Percentiles rank a stretch among this genome's conserved stretches.
Evolutionary conservation across 1,140 invertebrate species (phyloP).

Genomic region (Halesus radiatus): DNA sequence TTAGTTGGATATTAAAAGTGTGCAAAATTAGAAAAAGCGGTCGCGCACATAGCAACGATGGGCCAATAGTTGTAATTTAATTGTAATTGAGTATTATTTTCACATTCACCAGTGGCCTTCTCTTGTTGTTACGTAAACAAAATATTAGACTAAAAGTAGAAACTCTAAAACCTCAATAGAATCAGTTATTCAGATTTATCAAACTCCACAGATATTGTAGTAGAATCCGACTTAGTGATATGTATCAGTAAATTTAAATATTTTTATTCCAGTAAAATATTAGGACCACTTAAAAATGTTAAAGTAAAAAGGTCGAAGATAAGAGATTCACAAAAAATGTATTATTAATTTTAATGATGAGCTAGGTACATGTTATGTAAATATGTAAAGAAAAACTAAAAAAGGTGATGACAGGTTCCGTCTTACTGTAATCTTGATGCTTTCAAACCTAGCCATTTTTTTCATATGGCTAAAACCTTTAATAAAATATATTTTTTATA

Average conservation of each 20-base stretch:
- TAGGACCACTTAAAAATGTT: neutral
- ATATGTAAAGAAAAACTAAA: slow-evolving; percentile 43
- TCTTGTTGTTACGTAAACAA: slow-evolving; percentile 10
- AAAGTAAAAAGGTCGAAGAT: slow-evolving; percentile 22
- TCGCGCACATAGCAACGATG: slow-evolving; percentile 71
- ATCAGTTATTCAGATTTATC: too few species aligned
- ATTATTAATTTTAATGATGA: slow-evolving; percentile 45
- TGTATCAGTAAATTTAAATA: too few species aligned
- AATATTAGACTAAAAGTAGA: too few species aligned
- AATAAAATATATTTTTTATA: slow-evolving; percentile 31
- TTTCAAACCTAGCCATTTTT: slow-evolving; percentile 50
- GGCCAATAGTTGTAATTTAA: slow-evolving; percentile 70
- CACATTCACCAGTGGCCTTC: slow-evolving; percentile 53
- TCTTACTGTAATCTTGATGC: slow-evolving; percentile 21
- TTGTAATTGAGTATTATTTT: slow-evolving; percentile 57
- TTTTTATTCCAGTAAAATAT: too few species aligned
- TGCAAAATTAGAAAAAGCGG: slow-evolving; percentile 68
- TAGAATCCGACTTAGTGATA: too few species aligned
- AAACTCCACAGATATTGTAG: too few species aligned
- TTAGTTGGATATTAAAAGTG: slow-evolving; percentile 50
- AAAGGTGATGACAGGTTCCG: slow-evolving; percentile 19
- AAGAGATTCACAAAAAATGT: slow-evolving; percentile 46
- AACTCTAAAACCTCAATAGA: too few species aligned
- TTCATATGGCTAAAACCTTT: slow-evolving; percentile 53
- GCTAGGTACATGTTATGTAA: slow-evolving; percentile 42